These are phyloP conservation scores for Orbicella faveolata DNA, from an alignment of 64 coral and sea anemone genomes.

Conservation along the genomic window DNA sequence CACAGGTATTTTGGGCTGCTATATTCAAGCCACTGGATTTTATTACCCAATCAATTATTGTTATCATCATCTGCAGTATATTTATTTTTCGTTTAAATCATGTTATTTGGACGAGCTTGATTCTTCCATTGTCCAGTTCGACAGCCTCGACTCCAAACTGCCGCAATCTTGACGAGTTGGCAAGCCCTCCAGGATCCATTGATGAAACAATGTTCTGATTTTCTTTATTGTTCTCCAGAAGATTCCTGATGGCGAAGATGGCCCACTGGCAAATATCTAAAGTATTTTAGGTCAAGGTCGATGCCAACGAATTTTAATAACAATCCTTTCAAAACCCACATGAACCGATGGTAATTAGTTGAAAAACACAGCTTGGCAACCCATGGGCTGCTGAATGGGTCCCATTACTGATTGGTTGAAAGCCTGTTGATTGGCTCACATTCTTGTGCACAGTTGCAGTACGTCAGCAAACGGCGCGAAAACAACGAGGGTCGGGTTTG, in stretches of 20 bases:
- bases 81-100: background rate
- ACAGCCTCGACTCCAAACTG: slow-evolving; percentile 80
- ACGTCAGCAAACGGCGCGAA: too few species aligned
- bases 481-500: too few species aligned
- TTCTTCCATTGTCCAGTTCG: slow-evolving; percentile 52
- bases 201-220: slow-evolving; percentile 80
- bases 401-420: too few species aligned
- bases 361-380: too few species aligned
- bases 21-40: too few species aligned
- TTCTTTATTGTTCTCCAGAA: slow-evolving; percentile 82
- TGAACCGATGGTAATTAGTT: too few species aligned
- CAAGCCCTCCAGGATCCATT: slow-evolving; percentile 72
- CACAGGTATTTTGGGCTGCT: too few species aligned
- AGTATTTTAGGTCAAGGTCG: slow-evolving; percentile 32
- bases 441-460: too few species aligned
- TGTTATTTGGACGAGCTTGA: slow-evolving; percentile 64
- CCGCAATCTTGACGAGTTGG: slow-evolving; percentile 37
- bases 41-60: too few species aligned
- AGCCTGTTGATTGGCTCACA: too few species aligned
- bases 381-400: too few species aligned
- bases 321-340: too few species aligned
- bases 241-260: slow-evolving; percentile 88
- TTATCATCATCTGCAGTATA: background rate
- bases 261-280: slow-evolving; percentile 98
- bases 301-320: background rate